Evolutionary conservation across 2,888 invertebrate species (phyloP), one percentile per base, ranked within the genome.

Genomic region (Epiblema foenella): DNA sequence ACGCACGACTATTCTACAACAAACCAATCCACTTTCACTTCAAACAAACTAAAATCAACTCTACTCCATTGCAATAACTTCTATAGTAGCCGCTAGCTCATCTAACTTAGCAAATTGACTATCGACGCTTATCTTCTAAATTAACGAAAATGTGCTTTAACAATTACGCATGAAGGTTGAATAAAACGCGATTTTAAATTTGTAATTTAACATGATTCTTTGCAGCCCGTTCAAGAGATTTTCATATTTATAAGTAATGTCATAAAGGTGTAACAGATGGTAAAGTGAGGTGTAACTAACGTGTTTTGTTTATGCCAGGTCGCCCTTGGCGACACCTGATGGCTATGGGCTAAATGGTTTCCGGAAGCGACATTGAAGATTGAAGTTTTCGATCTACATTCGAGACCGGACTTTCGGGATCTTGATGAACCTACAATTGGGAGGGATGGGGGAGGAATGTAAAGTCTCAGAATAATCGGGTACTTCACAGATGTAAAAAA

Each of bases 271-370:
- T 17, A 12, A 9, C 15, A 12, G 12, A n/a, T n/a, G 10, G 65
- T 20, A 52, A 20, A 1, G 4, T 17, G 9, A 29, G 18, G 46
- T 66, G 57, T 57, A 10, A 17, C 64, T 12, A 57, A 33, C 46
- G 17, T 9, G 65, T 58, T 58, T 59, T 63, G 63, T 69, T 63
- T 64, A 56, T 49, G 18, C 17, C 42, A 42, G 29, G 42, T n/a
- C 52, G 52, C 65, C 69, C 69, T 69, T 69, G 69, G 69, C 24
- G 58, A 58, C 59, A 69, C 65, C 65, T 63, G 60, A 63, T 56
- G 42, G 24, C 37, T 52, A 20, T 65, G 42, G 69, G 64, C 42
- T 59, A 69, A 52, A 58, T 64, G 58, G 24, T 69, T 52, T 51
- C 58, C 69, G 69, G 69, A 69, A 69, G 20, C 58, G 24, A 37